Base-by-base conservation (phyloP, 2,113 vertebrate genomes). In the Onychostoma macrolepis region DNA sequence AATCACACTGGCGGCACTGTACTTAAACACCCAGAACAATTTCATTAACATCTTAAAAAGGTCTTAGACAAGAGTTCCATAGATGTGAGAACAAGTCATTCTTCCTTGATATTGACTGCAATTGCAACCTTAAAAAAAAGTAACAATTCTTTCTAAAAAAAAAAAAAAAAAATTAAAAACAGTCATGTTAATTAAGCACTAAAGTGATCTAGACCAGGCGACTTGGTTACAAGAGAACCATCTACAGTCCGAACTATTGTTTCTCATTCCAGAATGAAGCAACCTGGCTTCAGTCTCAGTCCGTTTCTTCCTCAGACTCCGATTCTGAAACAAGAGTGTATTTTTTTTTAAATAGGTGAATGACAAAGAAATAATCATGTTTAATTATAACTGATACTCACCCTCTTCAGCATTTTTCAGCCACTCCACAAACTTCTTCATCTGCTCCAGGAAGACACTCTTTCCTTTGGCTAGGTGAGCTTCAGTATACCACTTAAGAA, bases 361-460 rank as follows among this genome's bases (percentile, higher is more conserved):
- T 1, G 1, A 63, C 19, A 72, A 4, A 36, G 17, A 71, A 36
- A 69, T 17, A 4, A 6, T 13, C 63, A 67, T 2, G 63, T 30
- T 67, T 67, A 30, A 30, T 4, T 5, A 4, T 1, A 2, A 38
- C 33, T 19, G 2, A 19, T 6, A 12, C 41, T 93, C 92, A 98
- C 98, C 98, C 96, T 99, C 98, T 92, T 99, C 98, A 0, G 98
- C 98, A 26, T 97, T 99, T 92, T 99, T 99, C 91, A 99, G 96
- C 98, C 98, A 99, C 91, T 99, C 98, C 1, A 99, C 98, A 85
- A 99, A 99, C 91, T 98, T 99, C 86, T 99, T 99, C 97, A 99
- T 99, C 89, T 99, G 98, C 89, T 99, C 98, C 86, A 99, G 97
- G 95, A 99, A 99, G 41, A 99, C 95, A 4, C 97, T 99, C 90